Evolutionary conservation across 2,113 vertebrate genomes (phyloP).

Genomic region (Tinamus guttatus): DNA sequence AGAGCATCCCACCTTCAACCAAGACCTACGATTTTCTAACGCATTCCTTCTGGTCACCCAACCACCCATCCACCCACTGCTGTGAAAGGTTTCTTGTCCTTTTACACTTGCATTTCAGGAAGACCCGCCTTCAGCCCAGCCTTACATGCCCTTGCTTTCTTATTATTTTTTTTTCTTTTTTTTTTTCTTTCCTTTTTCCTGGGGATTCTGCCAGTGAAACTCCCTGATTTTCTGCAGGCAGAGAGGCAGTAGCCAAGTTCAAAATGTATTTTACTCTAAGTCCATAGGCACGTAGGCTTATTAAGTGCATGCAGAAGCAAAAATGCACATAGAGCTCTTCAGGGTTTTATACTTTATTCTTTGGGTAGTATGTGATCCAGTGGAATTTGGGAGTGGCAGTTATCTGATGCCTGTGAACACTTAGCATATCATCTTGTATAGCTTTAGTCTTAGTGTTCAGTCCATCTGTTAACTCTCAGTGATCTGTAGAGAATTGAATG

Average conservation of each 20-base stretch:
- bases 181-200: neutral
- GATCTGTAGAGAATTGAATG: neutral
- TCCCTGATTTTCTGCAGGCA: slow-evolving; percentile 21
- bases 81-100: neutral
- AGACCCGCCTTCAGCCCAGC: neutral
- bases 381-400: slow-evolving; percentile 12
- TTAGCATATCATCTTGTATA: neutral
- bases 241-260: slow-evolving; percentile 46
- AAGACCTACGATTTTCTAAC: neutral
- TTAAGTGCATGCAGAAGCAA: slow-evolving; percentile 3
- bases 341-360: neutral
- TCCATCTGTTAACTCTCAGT: neutral
- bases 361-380: neutral
- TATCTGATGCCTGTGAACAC: neutral
- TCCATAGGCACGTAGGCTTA: slow-evolving; percentile 23
- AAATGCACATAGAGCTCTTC: neutral
- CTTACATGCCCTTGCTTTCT: neutral
- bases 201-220: slow-evolving; percentile 36
- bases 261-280: neutral
- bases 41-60: neutral
- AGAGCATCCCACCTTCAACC: neutral
- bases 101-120: neutral
- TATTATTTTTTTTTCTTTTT: neutral
- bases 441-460: neutral
- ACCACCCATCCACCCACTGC: neutral